Evolutionary conservation across 1,140 invertebrate species (phyloP).

Genomic region (Diorhabda carinulata): DNA sequence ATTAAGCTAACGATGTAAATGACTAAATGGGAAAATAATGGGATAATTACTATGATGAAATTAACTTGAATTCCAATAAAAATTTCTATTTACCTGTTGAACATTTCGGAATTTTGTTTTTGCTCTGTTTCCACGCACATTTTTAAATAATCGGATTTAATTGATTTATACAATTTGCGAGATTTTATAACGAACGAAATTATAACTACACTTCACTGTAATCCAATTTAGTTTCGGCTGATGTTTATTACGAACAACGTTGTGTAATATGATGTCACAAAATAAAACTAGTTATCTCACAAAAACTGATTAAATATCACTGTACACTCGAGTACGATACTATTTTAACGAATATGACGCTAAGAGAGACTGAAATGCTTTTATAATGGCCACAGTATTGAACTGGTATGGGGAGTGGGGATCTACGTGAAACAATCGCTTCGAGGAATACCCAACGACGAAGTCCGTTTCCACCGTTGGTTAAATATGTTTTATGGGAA

Average conservation of each 20-base stretch:
- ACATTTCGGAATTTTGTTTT: conserved; percentile 38
- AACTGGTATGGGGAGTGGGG: conserved; percentile 12
- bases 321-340: neutral
- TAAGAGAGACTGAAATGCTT: neutral
- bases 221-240: neutral
- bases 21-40: too few species aligned
- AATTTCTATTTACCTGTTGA: conserved; percentile 35
- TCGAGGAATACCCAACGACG: conserved; percentile 19
- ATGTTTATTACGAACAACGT: conserved; percentile 4
- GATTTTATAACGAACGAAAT: conserved; percentile 5
- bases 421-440: conserved; percentile 18
- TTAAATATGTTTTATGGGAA: conserved; percentile 5
- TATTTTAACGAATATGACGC: conserved; percentile 19
- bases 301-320: neutral
- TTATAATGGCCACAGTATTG: neutral
- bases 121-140: conserved; percentile 38
- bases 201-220: conserved; percentile 3
- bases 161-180: conserved; percentile 13
- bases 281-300: neutral
- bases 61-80: too few species aligned
- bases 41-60: too few species aligned
- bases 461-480: conserved; percentile 17
- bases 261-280: conserved; percentile 20
- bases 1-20: too few species aligned
- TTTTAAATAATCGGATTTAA: conserved; percentile 4